phyloP scores from a whole-genome alignment of 2,113 vertebrate genomes.

The Ictalurus punctatus region DNA sequence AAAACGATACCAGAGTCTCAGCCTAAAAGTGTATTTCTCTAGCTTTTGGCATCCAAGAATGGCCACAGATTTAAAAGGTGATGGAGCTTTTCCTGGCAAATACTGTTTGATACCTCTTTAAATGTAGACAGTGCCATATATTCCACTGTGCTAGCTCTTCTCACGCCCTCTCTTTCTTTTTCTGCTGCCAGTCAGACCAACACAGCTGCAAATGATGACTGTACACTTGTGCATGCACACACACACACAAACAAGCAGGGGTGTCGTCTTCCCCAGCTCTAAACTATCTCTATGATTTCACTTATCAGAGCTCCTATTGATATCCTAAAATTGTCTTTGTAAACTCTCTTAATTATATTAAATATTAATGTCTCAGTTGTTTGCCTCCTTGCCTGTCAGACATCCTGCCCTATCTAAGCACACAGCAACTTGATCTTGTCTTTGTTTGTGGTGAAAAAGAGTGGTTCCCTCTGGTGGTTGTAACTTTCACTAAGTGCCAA shows the following conservation, averaged over 20 bases:
- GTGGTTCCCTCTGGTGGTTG: slow-evolving; percentile 59
- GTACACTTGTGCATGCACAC: neutral
- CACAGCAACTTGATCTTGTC: slow-evolving; percentile 58
- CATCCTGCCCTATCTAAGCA: slow-evolving; percentile 51
- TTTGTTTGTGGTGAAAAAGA: slow-evolving; percentile 37
- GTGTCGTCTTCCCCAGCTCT: slow-evolving; percentile 47
- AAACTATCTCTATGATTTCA: slow-evolving; percentile 36
- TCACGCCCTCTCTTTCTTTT: slow-evolving; percentile 26
- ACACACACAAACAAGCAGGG: slow-evolving; percentile 40
- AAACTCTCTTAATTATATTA: neutral
- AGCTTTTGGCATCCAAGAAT: neutral
- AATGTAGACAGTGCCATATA: slow-evolving; percentile 56
- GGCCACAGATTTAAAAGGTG: neutral
- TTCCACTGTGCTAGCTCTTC: slow-evolving; percentile 27
- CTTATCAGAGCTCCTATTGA: slow-evolving; percentile 22
- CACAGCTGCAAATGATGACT: slow-evolving; percentile 46
- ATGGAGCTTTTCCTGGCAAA: slow-evolving; percentile 15
- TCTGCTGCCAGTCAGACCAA: slow-evolving; percentile 25
- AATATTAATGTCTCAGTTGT: slow-evolving; percentile 20
- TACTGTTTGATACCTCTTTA: slow-evolving; percentile 53
- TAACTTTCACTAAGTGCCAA: slow-evolving; percentile 80
- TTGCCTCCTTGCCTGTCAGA: slow-evolving; percentile 30
- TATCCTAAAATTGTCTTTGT: neutral
- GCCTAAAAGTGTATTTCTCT: neutral
- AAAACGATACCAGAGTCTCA: neutral